A percentile compares a stretch with the other conserved stretches of the same genome.
Conservation (phyloP, 2,113 vertebrate species). For the Cromileptes altivelis region DNA sequence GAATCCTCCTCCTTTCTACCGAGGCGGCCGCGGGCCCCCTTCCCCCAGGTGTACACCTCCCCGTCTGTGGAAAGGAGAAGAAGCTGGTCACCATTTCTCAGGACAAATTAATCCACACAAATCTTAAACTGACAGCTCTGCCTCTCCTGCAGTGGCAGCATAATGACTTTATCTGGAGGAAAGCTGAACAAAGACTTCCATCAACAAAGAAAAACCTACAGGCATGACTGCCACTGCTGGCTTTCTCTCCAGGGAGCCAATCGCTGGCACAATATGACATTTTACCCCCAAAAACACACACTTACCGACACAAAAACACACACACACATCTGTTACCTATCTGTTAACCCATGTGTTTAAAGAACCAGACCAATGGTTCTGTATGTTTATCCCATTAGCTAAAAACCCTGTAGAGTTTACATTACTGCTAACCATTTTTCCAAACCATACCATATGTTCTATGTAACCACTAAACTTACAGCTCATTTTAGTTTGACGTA, state of each 20-base stretch:
- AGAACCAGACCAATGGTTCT: background rate
- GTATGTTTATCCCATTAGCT: slow-evolving; percentile 33
- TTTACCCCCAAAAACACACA: slow-evolving; percentile 42
- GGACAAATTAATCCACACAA: slow-evolving; percentile 55
- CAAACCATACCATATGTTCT: background rate
- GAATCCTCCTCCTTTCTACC: slow-evolving; percentile 95
- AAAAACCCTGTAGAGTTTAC: slow-evolving; percentile 8
- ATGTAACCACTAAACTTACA: background rate
- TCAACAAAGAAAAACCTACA: slow-evolving; percentile 60
- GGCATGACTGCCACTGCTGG: slow-evolving; percentile 42
- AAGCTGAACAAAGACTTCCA: slow-evolving; percentile 64
- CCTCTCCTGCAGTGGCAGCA: slow-evolving; percentile 57
- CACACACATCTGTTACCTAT: slow-evolving; percentile 41
- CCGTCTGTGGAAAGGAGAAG: slow-evolving; percentile 84
- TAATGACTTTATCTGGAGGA: slow-evolving; percentile 56
- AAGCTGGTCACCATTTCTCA: slow-evolving; percentile 31
- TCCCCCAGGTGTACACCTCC: slow-evolving; percentile 97
- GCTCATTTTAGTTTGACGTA: background rate
- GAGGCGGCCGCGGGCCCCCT: slow-evolving; percentile 95
- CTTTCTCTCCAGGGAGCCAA: slow-evolving; percentile 58
- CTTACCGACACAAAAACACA: background rate
- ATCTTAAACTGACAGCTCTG: slow-evolving; percentile 54
- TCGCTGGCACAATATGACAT: slow-evolving; percentile 59
- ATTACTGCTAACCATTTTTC: background rate
- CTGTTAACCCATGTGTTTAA: slow-evolving; percentile 27